phyloP scores from a whole-genome alignment of 2,113 vertebrate species.

The Cochlearius cochlearius region DNA sequence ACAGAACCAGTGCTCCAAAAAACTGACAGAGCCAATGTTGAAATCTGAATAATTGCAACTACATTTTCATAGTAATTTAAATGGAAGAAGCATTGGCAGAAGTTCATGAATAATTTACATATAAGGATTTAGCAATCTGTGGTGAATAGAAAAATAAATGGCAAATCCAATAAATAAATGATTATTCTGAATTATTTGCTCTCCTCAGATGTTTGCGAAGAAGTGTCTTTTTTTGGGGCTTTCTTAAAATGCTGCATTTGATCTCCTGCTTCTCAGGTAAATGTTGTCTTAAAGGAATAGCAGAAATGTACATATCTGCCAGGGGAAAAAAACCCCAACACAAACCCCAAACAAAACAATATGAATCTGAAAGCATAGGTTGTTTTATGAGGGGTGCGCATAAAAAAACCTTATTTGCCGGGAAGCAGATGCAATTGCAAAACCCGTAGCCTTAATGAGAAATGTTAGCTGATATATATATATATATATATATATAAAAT shows the following conservation, averaged over 20 bases:
- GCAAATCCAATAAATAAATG: conserved; percentile 60
- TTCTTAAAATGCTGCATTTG: background rate
- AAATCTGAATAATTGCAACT: conserved; percentile 60
- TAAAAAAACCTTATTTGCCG: background rate
- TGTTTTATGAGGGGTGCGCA: background rate
- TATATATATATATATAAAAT: background rate
- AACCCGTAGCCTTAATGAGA: background rate
- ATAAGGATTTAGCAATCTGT: conserved; percentile 46
- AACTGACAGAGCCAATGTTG: conserved; percentile 38
- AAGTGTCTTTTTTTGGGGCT: background rate
- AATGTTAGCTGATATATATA: background rate
- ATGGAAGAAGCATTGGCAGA: conserved; percentile 50
- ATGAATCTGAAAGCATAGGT: background rate
- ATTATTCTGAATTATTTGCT: conserved; percentile 56
- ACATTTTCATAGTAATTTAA: conserved; percentile 57
- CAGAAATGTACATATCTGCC: background rate
- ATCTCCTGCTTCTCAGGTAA: background rate
- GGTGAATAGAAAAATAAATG: conserved; percentile 62
- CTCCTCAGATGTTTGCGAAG: conserved; percentile 38
- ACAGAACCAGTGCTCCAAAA: conserved; percentile 37
- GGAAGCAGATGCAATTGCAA: background rate
- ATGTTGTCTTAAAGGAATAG: background rate
- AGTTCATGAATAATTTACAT: conserved; percentile 67
- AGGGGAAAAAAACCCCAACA: background rate
- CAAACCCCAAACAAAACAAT: background rate